Base-by-base conservation (phyloP, 2,113 vertebrate species). In the Alethe diademata region DNA sequence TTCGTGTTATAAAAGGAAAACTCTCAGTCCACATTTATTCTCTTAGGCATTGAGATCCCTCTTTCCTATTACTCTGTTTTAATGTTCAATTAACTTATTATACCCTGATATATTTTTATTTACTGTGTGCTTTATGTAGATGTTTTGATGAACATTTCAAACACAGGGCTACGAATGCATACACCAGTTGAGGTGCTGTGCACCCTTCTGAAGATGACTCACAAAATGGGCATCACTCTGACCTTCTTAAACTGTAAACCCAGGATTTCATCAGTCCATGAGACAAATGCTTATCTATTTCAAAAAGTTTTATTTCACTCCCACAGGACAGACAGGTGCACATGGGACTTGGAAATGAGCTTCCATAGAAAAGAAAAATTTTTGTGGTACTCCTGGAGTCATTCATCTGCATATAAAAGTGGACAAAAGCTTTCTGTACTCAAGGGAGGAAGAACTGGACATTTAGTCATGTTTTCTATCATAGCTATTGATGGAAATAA, bases 1-100 rank as follows among this genome's bases (percentile, higher is more conserved):
- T 70, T 60, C 65, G 47, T 84, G 61, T 40, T 90, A 70, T 51
- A 74, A 92, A 92, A 92, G 56, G 38, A 90, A 90, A 96, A 83
- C 6, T 83, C 40, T 82, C 48, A 51, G 12, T 62, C 58, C 54
- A 40, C 56, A 88, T 74, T 78, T 86, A 64, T 60, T 24, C 11
- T 73, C 56, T 80, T 25, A 62, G 75, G 53, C 24, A 70, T 2
- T 47, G 11, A 87, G 8, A 6, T 31, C 6, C 9, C 2, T 12
- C 29, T 58, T 70, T 56, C 38, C 14, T 5, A 23, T 43, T 43
- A 17, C 38, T 70, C 45, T 87, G 11, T 73, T 92, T 91, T 73
- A 57, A 54, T 36, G 7, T 38, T 58, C 73, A 65, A 38, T 56
- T 65, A 36, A 51, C 81, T 84, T 45, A 42, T 69, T 86, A 56